Conservation (phyloP, 2,888 invertebrate species). For the Epirrita christyi region DNA sequence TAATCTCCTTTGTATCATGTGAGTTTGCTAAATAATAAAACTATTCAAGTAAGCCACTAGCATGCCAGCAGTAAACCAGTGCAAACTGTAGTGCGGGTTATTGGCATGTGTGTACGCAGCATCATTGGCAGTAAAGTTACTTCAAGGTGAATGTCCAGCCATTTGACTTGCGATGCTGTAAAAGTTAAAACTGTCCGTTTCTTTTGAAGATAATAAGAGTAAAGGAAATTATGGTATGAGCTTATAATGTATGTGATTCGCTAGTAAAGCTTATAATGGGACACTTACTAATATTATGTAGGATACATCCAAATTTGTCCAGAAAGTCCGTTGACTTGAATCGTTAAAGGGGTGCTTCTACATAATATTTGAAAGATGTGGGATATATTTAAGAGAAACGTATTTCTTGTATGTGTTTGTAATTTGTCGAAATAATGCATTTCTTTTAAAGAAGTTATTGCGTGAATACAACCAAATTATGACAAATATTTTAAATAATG, state of each 20-base stretch:
- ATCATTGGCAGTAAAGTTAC: too few species aligned
- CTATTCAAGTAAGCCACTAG: too few species aligned
- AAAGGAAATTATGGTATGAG: constrained; percentile 18
- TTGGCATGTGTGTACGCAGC: too few species aligned
- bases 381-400: constrained; percentile 7
- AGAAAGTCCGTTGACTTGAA: constrained; percentile 3
- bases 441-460: background rate
- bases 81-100: too few species aligned
- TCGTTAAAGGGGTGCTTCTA: constrained; percentile 11
- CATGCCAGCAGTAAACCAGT: too few species aligned
- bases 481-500: background rate
- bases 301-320: constrained; percentile 9
- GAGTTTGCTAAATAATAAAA: too few species aligned
- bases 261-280: constrained; percentile 12
- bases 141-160: too few species aligned
- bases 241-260: constrained; percentile 24
- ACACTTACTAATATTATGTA: constrained; percentile 11
- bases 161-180: too few species aligned
- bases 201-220: background rate
- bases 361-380: constrained; percentile 15
- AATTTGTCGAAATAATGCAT: background rate
- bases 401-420: constrained; percentile 1
- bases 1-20: too few species aligned
- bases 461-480: background rate
- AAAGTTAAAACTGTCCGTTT: background rate